Percentiles rank a stretch among this genome's conserved stretches.
Evolutionary conservation across 1,140 invertebrate genomes (phyloP).

Genomic region (Drosophila asahinai): DNA sequence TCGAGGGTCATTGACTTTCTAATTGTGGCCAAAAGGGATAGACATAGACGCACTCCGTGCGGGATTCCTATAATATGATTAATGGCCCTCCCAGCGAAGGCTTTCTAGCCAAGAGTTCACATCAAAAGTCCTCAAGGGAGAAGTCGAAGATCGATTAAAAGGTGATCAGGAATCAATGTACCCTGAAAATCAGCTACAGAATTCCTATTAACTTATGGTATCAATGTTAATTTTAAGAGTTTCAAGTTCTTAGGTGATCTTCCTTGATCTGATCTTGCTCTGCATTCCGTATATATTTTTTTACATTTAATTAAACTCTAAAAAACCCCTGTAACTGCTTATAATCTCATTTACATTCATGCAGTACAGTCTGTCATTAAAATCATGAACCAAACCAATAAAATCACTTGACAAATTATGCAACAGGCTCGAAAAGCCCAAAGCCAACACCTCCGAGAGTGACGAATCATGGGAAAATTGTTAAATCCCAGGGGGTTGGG

Average conservation of each 20-base stretch:
- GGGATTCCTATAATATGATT: slow-evolving; percentile 62
- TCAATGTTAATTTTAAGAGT: neutral
- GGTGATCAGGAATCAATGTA: slow-evolving; percentile 18
- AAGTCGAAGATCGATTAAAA: slow-evolving; percentile 32
- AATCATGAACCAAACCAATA: slow-evolving; percentile 55
- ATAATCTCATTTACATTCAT: slow-evolving; percentile 53
- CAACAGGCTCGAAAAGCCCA: slow-evolving; percentile 53
- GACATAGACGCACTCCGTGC: slow-evolving; percentile 34
- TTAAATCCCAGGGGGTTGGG: slow-evolving; percentile 21
- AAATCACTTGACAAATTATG: slow-evolving; percentile 69
- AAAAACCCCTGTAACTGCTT: neutral
- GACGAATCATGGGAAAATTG: slow-evolving; percentile 73
- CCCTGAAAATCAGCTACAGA: neutral
- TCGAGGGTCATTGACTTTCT: slow-evolving; percentile 70
- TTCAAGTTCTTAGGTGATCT: too few relatives aligned
- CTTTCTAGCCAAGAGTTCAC: slow-evolving; percentile 17
- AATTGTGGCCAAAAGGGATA: slow-evolving; percentile 50
- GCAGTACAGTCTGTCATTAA: slow-evolving; percentile 44
- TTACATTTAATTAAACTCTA: neutral
- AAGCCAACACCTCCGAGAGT: slow-evolving; percentile 17
- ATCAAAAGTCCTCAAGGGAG: slow-evolving; percentile 18
- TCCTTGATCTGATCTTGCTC: too few relatives aligned
- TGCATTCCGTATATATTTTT: neutral
- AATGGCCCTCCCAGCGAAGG: slow-evolving; percentile 44
- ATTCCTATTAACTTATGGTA: neutral